Base-by-base conservation (phyloP, 2,888 invertebrate genomes). In the Corythucha ciliata region DNA sequence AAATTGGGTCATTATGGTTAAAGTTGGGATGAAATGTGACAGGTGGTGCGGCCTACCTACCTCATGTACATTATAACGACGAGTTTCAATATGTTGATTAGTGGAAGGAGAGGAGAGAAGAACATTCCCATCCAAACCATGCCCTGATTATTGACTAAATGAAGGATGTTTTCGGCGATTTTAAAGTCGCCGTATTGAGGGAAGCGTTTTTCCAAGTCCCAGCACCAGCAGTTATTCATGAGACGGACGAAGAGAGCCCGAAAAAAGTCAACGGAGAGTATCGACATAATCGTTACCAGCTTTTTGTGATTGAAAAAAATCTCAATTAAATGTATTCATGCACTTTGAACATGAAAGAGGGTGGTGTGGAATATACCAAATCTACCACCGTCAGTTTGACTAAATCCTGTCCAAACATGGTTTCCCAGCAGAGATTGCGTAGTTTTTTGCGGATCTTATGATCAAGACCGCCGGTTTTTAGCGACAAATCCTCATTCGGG, bases 91-190 rank as follows among this genome's bases (percentile, higher is more conserved):
- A 92, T 78, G 69, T 97, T 97, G 51, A 97, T 72, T 1, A 84
- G 78, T 0, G 91, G 89, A 10, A 97, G 72, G 0, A 93, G 91
- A 0, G 97, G 97, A 10, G 92, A 88, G 67, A 97, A 96, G 67
- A 97, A 96, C 79, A 94, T 87, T 33, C 97, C 97, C 86, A 96
- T 88, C 96, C 96, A 96, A 33, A 97, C 87, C 81, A 93, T 87
- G 8, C 93, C 94, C 69, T 97, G 96, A 67, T 96, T 96, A 66
- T 94, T 90, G 27, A 97, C 92, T 45, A 97, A 73, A 68, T 93
- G 92, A 37, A 97, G 72, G 64, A 97, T 92, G 67, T 94, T 96
- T 70, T 97, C 97, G 2, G 97, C 96, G 57, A 97, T 93, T 72
- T 96, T 94, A 68, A 97, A 97, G 69, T 97, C 94, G 0, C 92